phyloP scores from a whole-genome alignment of 2,113 vertebrate species.

The Propithecus coquereli region DNA sequence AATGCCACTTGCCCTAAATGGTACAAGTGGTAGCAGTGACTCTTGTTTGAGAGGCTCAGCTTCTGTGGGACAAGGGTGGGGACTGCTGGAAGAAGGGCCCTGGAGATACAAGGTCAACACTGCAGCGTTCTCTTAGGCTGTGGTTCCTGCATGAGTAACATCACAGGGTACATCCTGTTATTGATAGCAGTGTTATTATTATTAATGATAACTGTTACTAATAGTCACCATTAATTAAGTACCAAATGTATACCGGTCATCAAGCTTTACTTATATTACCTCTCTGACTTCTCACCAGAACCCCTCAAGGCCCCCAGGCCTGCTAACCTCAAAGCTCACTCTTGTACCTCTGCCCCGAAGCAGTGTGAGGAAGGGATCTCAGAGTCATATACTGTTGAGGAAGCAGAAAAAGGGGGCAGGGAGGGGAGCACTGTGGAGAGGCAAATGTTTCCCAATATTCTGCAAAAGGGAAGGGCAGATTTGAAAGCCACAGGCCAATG shows the following conservation, averaged over 20 bases:
- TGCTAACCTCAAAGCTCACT: neutral
- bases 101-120: neutral
- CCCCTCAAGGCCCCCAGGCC: neutral
- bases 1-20: neutral
- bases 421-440: neutral
- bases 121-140: neutral
- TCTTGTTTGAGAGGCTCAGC: neutral
- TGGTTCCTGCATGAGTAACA: neutral
- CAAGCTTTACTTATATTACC: neutral
- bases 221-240: neutral
- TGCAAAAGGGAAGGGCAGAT: neutral
- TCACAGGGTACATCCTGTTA: neutral
- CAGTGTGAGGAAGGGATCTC: neutral
- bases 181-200: neutral
- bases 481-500: neutral
- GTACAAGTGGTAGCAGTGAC: neutral
- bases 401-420: neutral
- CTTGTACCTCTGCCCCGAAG: neutral
- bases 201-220: neutral
- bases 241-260: neutral
- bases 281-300: neutral
- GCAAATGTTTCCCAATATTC: neutral
- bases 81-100: neutral
- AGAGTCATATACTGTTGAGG: neutral
- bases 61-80: neutral